Base-by-base conservation (phyloP, 1,140 invertebrate species). In the Eumaeus atala region DNA sequence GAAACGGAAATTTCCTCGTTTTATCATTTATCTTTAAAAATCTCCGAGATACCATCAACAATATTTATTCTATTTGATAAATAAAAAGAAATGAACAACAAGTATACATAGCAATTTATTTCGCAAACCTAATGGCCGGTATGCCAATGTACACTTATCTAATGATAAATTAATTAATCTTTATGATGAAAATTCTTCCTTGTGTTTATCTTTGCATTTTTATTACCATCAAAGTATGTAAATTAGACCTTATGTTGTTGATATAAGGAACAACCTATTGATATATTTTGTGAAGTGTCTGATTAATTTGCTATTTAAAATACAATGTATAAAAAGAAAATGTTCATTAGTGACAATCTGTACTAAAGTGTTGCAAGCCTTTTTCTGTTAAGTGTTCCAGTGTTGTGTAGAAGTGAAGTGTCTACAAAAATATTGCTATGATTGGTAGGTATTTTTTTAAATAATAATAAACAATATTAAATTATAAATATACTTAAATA, bases 151-250 rank as follows among this genome's bases (percentile, higher is more conserved):
- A 49, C 12, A 48, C 35, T 48, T 55, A 58, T 58, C 28, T 33
- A 17, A 9, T 16, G 38, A 42, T 47, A 56, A 51, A 16, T 37
- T 60, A 56, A 60, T 37, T 60, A 56, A 60, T 60, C 58, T 56
- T 52, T 51, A 48, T 38, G 35, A 40, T 17, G 44, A 52, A 59
- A 50, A 53, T 54, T 52, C 51, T 59, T 59, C 51, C 48, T 59
- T 21, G n/a, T 38, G n/a, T 42, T 58, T 59, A 59, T 54, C 57
- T 54, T 33, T 58, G 47, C 44, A 38, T 21, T 35, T 50, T 35
- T 52, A 36, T 35, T 40, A 17, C 18, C 28, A 40, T 50, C 35
- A 2, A 11, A 11, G 9, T 9, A 33, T 9, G 16, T 12, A 34
- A 54, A 56, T 44, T 51, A 8, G 18, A 36, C 36, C 50, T 54